Evolutionary conservation across 2,113 vertebrate genomes (phyloP).

Genomic region (Camelus bactrianus): DNA sequence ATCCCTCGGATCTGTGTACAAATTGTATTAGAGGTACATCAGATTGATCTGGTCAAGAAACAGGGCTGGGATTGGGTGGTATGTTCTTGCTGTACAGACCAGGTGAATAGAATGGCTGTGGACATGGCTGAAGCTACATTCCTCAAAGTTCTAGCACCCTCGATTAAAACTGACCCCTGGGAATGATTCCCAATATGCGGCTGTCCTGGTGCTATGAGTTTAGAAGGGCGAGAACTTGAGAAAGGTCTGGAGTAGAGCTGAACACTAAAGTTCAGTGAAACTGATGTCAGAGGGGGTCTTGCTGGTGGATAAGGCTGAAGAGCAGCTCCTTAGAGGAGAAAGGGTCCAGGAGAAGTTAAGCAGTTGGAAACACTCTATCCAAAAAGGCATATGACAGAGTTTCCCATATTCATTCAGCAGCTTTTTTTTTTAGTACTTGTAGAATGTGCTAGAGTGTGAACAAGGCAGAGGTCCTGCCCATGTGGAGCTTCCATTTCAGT

Average conservation of each 20-base stretch:
- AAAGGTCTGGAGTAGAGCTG: not conserved
- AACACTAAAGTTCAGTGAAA: not conserved
- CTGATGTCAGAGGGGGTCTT: not conserved
- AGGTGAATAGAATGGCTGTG: not conserved
- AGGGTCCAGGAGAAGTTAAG: not conserved
- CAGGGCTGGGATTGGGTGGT: not conserved
- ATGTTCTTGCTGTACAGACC: not conserved
- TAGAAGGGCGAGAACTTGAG: not conserved
- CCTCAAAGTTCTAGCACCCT: not conserved
- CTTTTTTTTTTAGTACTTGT: not conserved
- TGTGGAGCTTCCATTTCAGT: not conserved
- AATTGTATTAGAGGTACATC: not conserved
- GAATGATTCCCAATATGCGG: not conserved
- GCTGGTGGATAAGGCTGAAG: not conserved
- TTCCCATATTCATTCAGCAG: not conserved
- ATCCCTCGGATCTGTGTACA: conserved; percentile 30
- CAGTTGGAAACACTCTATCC: not conserved
- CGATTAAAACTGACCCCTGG: rapidly evolving
- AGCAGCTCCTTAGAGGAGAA: not conserved
- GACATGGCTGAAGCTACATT: not conserved
- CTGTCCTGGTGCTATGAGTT: not conserved
- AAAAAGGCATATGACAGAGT: not conserved
- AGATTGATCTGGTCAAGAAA: not conserved
- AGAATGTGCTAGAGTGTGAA: not conserved
- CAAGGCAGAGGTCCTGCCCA: not conserved